Conservation (phyloP, 2,113 vertebrate genomes). For the Seriola dumerili region DNA sequence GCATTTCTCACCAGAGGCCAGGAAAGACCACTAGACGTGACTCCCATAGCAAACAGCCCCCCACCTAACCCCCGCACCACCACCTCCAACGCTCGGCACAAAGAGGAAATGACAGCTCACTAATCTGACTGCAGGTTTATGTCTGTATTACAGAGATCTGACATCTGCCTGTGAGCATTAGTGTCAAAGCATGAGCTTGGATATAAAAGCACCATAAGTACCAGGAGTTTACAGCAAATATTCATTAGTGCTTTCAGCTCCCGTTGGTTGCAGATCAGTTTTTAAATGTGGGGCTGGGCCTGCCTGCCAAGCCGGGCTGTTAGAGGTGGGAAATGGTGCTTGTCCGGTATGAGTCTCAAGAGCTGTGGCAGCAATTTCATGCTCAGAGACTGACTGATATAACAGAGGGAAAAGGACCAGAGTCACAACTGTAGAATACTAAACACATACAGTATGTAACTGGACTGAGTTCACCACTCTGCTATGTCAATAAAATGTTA, state of each 20-base stretch:
- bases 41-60: slow-evolving; percentile 33
- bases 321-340: slow-evolving; percentile 32
- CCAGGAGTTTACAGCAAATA: slow-evolving; percentile 22
- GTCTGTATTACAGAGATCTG: slow-evolving; percentile 49
- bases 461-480: neutral
- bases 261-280: slow-evolving; percentile 23
- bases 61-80: neutral
- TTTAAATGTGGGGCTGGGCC: slow-evolving; percentile 9
- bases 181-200: slow-evolving; percentile 22
- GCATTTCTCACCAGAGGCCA: slow-evolving; percentile 37
- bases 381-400: slow-evolving; percentile 23
- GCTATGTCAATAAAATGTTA: neutral
- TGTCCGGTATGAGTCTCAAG: slow-evolving; percentile 22
- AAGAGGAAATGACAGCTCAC: slow-evolving; percentile 41
- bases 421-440: neutral
- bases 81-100: neutral
- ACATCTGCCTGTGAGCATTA: slow-evolving; percentile 61
- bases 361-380: slow-evolving; percentile 32
- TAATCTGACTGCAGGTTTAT: slow-evolving; percentile 58
- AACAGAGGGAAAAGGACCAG: slow-evolving; percentile 7
- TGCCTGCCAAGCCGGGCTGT: slow-evolving; percentile 19
- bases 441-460: neutral
- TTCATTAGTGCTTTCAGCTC: slow-evolving; percentile 24
- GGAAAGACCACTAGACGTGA: slow-evolving; percentile 52
- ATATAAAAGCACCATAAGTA: slow-evolving; percentile 12